These are phyloP conservation scores for Ormia ochracea DNA, from an alignment of 2,888 invertebrate species.

Conservation along the genomic window DNA sequence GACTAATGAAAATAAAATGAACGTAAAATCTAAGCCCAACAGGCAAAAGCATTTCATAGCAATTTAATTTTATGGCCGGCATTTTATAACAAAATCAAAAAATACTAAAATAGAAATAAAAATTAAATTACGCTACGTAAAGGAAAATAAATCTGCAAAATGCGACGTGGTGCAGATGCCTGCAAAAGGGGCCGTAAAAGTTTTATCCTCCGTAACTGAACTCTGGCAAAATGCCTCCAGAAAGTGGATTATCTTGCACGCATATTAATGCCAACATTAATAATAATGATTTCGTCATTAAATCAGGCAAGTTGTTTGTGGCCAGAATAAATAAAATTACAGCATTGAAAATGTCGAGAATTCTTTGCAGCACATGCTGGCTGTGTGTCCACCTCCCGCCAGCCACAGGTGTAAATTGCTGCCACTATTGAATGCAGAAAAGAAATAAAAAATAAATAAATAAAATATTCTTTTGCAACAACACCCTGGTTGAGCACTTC, in stretches of 20 bases:
- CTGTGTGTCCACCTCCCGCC: not conserved
- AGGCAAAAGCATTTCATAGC: slow-evolving; percentile 60
- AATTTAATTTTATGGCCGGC: slow-evolving; percentile 65
- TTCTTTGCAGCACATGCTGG: not conserved
- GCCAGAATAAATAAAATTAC: slow-evolving; percentile 22
- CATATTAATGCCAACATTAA: slow-evolving; percentile 66
- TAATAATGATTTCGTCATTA: slow-evolving; percentile 70
- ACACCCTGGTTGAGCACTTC: slow-evolving; percentile 45
- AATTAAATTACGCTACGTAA: slow-evolving; percentile 36
- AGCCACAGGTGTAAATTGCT: slow-evolving; percentile 61
- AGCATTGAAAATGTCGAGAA: not conserved
- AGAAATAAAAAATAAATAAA: slow-evolving; percentile 19
- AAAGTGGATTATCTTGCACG: slow-evolving; percentile 65
- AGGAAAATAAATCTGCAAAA: slow-evolving; percentile 14
- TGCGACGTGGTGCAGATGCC: slow-evolving; percentile 10
- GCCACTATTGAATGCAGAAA: slow-evolving; percentile 44
- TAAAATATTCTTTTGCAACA: not conserved
- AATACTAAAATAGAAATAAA: slow-evolving; percentile 10
- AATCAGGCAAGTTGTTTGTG: slow-evolving; percentile 56
- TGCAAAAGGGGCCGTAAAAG: not conserved
- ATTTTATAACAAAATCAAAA: slow-evolving; percentile 51
- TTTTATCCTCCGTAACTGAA: not conserved
- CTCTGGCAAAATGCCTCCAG: not conserved
- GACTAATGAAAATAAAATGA: slow-evolving; percentile 8
- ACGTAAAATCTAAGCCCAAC: slow-evolving; percentile 4